Evolutionary conservation across 2,888 invertebrate species (phyloP).

Genomic region (Dryadula phaetusa): DNA sequence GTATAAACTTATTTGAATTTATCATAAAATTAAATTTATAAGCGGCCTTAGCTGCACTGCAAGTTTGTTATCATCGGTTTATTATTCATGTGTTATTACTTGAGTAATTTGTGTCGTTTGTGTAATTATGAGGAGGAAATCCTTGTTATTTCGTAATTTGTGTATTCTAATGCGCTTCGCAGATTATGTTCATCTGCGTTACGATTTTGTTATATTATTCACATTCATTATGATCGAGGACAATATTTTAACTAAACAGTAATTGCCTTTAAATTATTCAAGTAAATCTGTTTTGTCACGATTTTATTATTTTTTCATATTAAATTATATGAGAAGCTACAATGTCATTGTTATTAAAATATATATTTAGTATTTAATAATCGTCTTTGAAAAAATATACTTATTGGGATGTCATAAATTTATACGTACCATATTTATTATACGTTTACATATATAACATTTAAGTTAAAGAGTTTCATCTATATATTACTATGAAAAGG

Average conservation of each 20-base stretch:
- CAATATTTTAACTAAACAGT: conserved; percentile 49
- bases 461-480: too few relatives aligned
- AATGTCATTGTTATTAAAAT: background rate
- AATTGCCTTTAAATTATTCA: conserved; percentile 50
- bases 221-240: conserved; percentile 65
- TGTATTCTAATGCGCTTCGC: conserved; percentile 62
- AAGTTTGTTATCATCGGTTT: conserved; percentile 43
- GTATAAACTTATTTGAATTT: too few relatives aligned
- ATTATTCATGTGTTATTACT: conserved; percentile 68
- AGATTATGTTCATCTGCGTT: conserved; percentile 69
- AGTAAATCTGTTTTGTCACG: conserved; percentile 46
- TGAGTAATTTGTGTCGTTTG: conserved; percentile 69
- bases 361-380: background rate
- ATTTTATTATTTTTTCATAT: conserved; percentile 48
- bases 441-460: too few relatives aligned
- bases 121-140: conserved; percentile 77
- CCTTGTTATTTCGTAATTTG: conserved; percentile 76
- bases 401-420: too few relatives aligned
- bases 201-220: conserved; percentile 78
- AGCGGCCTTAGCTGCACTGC: conserved; percentile 35
- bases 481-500: too few relatives aligned
- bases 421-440: too few relatives aligned
- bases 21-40: conserved; percentile 20
- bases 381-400: too few relatives aligned
- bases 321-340: conserved; percentile 6